phyloP scores from a whole-genome alignment of 2,113 vertebrate genomes.

The Sprattus sprattus region DNA sequence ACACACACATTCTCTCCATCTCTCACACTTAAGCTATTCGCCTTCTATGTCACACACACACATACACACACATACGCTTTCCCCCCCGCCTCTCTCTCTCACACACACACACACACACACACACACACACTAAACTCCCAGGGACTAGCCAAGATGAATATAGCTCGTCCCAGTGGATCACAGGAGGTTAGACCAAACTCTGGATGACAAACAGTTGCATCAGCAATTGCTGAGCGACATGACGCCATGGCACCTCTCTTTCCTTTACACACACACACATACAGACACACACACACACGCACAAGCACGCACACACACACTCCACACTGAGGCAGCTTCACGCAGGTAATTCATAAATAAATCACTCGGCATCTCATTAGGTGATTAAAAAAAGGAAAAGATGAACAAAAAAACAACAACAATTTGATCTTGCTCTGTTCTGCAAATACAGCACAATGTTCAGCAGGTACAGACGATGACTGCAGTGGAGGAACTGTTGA shows the following conservation, averaged over 20 bases:
- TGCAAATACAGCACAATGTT: too few relatives aligned
- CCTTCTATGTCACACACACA: background rate
- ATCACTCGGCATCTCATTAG: constrained; percentile 75
- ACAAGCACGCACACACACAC: constrained; percentile 23
- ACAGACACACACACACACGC: constrained; percentile 28
- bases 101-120: constrained; percentile 22
- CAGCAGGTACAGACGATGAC: too few relatives aligned
- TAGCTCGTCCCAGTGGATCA: constrained; percentile 72
- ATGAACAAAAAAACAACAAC: background rate
- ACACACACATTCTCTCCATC: background rate
- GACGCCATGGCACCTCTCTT: too few relatives aligned
- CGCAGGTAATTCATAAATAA: constrained; percentile 79
- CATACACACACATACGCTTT: constrained; percentile 15
- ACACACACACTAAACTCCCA: constrained; percentile 69
- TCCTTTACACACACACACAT: too few relatives aligned
- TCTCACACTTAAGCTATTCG: background rate
- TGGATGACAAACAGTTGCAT: constrained; percentile 80
- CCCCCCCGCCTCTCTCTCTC: constrained; percentile 24
- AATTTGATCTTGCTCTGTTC: too few relatives aligned
- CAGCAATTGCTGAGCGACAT: constrained; percentile 77
- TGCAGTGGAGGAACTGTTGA: too few relatives aligned
- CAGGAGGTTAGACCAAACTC: constrained; percentile 74
- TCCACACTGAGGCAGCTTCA: constrained; percentile 68
- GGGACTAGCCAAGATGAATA: constrained; percentile 74
- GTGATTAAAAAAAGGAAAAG: constrained; percentile 65